Evolutionary conservation across 2,113 vertebrate genomes (phyloP), one percentile per base, ranked within the genome.

Genomic region (Oenanthe melanoleuca): DNA sequence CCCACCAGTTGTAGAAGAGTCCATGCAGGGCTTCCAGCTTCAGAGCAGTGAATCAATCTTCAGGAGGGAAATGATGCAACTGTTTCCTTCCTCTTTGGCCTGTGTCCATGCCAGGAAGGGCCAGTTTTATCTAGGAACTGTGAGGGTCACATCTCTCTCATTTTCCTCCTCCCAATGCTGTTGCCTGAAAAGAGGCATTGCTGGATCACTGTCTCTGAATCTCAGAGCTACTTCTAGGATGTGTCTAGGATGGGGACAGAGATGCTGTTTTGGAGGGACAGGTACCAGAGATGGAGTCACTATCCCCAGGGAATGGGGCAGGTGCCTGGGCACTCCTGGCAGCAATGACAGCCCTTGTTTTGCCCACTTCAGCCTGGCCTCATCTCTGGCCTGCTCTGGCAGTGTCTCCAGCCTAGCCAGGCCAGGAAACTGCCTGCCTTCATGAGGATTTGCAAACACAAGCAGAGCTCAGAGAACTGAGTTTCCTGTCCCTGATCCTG

Each of bases 401-500:
- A 24, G 22, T 8, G 38, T 42, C 55, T 72, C 18, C 88, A 66
- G 66, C 78, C 72, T 37, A 40, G 26, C 45, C 44, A 56, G 80
- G n/a, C 79, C 75, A 86, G 91, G 81, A 90, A 94, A 31, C 66
- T 87, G 80, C 52, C 26, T 0, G 0, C 40, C 5, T 34, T 31
- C 64, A 22, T 0, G 0, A 61, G 44, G 38, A 74, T 80, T 95
- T 94, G 61, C 77, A 87, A 91, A 87, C 80, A 74, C 1, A 6
- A 78, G 52, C 55, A 42, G 77, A 87, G 63, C 83, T 93, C 77
- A 74, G 34, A 89, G 47, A 56, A 50, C 64, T 21, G 74, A 66
- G 71, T 74, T 89, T 94, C 82, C 90, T 94, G 88, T 83, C 52
- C 33, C 37, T 86, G 73, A 77, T 94, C 61, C 82, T 88, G 42